A percentile compares a stretch with the other conserved stretches of the same genome.
Evolutionary conservation across 2,113 vertebrate species (phyloP).

Genomic region (Scatophagus argus): DNA sequence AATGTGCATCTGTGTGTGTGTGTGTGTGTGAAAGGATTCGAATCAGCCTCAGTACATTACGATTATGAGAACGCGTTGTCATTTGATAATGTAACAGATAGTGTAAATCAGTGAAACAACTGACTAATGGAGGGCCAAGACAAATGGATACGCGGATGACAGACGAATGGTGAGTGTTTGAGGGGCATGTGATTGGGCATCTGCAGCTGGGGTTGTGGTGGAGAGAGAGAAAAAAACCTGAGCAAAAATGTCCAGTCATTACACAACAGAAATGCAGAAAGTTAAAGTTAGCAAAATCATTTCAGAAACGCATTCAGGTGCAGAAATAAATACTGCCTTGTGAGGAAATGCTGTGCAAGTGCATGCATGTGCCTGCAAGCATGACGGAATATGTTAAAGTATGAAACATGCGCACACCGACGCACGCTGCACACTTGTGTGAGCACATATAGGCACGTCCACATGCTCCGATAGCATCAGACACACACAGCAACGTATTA

Average conservation of each 20-base stretch:
- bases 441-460: conserved; percentile 9
- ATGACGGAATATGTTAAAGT: conserved; percentile 10
- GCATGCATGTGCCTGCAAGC: conserved; percentile 1
- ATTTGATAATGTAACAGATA: conserved; percentile 61
- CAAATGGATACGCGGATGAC: conserved; percentile 51
- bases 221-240: too few species aligned
- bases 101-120: conserved; percentile 35
- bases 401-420: conserved; percentile 18
- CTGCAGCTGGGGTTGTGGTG: conserved; percentile 16
- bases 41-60: conserved; percentile 48
- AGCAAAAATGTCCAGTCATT: background rate
- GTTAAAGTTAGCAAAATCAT: too few species aligned
- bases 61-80: conserved; percentile 58
- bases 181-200: conserved; percentile 3
- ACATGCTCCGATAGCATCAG: conserved; percentile 54
- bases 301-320: background rate
- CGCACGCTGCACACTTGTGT: background rate
- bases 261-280: conserved; percentile 3
- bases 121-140: conserved; percentile 43
- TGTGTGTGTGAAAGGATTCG: conserved; percentile 6
- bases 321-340: background rate
- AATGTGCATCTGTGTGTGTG: conserved; percentile 27
- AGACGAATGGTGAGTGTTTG: conserved; percentile 37
- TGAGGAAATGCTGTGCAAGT: background rate
- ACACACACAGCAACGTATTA: conserved; percentile 44